Evolutionary conservation across 2,797 vertebrate genomes (phyloP).

Genomic region (Pipistrellus kuhlii): DNA sequence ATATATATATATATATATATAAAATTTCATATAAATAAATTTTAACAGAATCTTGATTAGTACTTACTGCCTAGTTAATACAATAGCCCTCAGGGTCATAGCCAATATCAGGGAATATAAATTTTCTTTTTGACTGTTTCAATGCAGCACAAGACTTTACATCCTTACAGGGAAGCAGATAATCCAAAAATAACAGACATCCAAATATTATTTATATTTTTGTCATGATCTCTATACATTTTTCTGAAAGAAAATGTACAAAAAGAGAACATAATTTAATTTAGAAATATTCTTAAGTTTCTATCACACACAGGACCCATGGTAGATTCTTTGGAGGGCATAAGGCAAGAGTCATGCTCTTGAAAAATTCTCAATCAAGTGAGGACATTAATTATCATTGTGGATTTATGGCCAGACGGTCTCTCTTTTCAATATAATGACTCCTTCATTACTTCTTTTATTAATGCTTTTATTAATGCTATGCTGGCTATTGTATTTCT

Average conservation of each 20-base stretch:
- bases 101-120: neutral
- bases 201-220: slow-evolving; percentile 49
- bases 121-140: neutral
- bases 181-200: neutral
- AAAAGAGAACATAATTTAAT: neutral
- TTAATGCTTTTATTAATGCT: neutral
- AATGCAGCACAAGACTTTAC: neutral
- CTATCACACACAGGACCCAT: neutral
- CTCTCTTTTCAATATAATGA: neutral
- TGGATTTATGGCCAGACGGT: neutral
- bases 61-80: neutral
- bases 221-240: neutral
- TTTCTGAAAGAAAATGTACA: neutral
- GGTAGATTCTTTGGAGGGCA: neutral
- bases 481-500: neutral
- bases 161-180: neutral
- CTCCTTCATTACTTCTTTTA: neutral
- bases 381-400: neutral
- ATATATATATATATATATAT: neutral
- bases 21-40: neutral
- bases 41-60: slow-evolving; percentile 3
- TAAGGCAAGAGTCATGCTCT: neutral
- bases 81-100: neutral
- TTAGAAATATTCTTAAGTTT: slow-evolving; percentile 34
- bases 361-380: slow-evolving; percentile 23